A percentile compares a stretch with the other conserved stretches of the same genome.
These are phyloP conservation scores for Griposia aprilina DNA, from an alignment of 2,888 invertebrate species.

Conservation along the genomic window DNA sequence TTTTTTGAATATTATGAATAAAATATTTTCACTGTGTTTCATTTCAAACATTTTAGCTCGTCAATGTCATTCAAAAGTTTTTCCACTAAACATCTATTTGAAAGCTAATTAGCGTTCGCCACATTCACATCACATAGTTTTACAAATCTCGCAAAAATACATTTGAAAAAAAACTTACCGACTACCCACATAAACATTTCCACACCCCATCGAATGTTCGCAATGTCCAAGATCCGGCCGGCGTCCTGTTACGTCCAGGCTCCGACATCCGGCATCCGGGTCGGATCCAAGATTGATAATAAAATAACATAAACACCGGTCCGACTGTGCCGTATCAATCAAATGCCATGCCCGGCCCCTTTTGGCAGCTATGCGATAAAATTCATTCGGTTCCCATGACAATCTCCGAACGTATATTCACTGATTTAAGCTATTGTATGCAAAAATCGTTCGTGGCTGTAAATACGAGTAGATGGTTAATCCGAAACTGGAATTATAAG, in stretches of 20 bases:
- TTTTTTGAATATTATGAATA: background rate
- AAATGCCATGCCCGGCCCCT: conserved; percentile 66
- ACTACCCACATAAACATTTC: conserved; percentile 12
- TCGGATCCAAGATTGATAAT: conserved; percentile 66
- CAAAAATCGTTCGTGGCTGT: conserved; percentile 16
- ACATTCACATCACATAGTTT: conserved; percentile 5
- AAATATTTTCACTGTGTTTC: conserved; percentile 24
- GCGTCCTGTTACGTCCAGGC: conserved; percentile 55
- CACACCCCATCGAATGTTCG: conserved; percentile 26
- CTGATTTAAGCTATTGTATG: conserved; percentile 37
- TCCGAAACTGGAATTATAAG: conserved; percentile 1
- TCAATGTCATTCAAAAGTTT: conserved; percentile 31
- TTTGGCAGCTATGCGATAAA: conserved; percentile 66
- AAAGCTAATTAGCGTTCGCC: conserved; percentile 42
- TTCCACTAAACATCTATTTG: conserved; percentile 37
- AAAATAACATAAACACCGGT: conserved; percentile 68
- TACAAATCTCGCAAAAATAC: conserved; percentile 3
- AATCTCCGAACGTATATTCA: conserved; percentile 42
- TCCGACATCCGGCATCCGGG: conserved; percentile 53
- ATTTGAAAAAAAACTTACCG: conserved; percentile 1
- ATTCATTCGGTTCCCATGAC: conserved; percentile 56
- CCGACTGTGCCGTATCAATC: conserved; percentile 70
- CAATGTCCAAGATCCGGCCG: conserved; percentile 50
- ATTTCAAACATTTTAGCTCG: conserved; percentile 20
- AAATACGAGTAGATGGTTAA: conserved; percentile 19